Conservation (phyloP, 2,888 invertebrate species). For the Heliconius sara region DNA sequence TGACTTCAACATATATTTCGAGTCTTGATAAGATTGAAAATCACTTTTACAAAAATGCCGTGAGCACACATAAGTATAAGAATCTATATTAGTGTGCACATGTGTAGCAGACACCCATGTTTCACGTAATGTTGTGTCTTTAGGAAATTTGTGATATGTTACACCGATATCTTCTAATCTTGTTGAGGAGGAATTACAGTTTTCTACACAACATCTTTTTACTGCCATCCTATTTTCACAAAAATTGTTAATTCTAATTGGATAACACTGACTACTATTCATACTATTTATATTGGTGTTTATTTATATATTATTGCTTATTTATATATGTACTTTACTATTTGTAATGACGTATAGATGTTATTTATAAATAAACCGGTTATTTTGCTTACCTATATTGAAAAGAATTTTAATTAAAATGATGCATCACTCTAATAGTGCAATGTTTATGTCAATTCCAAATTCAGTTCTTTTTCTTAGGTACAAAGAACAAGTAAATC, state of each 20-base stretch:
- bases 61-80: slow-evolving; percentile 88
- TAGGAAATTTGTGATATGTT: slow-evolving; percentile 90
- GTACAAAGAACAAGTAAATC: neutral
- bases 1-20: slow-evolving; percentile 88
- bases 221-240: slow-evolving; percentile 79
- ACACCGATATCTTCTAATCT: slow-evolving; percentile 87
- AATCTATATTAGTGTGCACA: slow-evolving; percentile 78
- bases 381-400: slow-evolving; percentile 22
- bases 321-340: neutral
- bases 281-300: neutral
- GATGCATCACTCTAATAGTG: neutral
- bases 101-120: slow-evolving; percentile 88
- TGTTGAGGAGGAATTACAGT: slow-evolving; percentile 85
- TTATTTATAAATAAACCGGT: neutral
- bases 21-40: slow-evolving; percentile 87
- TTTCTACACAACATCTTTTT: slow-evolving; percentile 85
- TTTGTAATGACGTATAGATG: neutral
- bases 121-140: slow-evolving; percentile 83
- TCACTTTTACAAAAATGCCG: slow-evolving; percentile 89
- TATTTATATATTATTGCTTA: neutral
- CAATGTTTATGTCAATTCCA: neutral
- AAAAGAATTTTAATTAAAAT: neutral
- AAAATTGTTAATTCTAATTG: slow-evolving; percentile 35
- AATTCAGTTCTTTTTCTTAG: neutral
- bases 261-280: slow-evolving; percentile 7